Conservation (phyloP, 2,797 vertebrate genomes). For the Mareca penelope region DNA sequence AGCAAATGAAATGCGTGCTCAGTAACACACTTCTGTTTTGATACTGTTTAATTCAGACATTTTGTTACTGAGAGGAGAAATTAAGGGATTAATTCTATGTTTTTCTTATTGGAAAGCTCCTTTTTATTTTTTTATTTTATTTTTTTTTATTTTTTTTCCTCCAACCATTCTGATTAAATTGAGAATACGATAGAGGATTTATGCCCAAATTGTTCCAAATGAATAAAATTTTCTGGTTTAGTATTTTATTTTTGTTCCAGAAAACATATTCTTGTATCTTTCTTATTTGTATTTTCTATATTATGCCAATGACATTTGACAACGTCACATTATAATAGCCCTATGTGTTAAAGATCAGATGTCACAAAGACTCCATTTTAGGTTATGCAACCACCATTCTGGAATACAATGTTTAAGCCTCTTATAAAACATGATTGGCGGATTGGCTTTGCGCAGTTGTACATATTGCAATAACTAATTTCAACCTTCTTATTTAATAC, state of each 20-base stretch:
- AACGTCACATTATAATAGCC: neutral
- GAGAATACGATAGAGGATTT: neutral
- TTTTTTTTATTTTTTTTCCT: neutral
- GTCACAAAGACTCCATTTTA: neutral
- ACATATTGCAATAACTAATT: neutral
- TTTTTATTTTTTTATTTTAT: neutral
- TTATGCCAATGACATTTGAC: neutral
- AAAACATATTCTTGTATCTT: neutral
- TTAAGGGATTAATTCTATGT: neutral
- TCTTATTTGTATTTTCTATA: neutral
- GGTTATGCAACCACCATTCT: neutral
- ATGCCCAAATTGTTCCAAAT: neutral
- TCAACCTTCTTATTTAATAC: neutral
- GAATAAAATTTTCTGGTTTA: neutral
- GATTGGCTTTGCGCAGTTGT: neutral
- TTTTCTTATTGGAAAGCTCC: neutral
- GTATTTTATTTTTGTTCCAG: neutral
- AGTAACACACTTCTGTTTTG: neutral
- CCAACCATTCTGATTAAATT: neutral
- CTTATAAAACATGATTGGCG: neutral
- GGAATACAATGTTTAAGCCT: neutral
- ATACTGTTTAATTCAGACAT: neutral
- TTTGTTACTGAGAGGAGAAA: neutral
- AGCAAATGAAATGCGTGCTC: conserved; percentile 12
- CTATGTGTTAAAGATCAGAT: neutral